Evolutionary conservation across 2,888 invertebrate species (phyloP), one percentile per base, ranked within the genome.

Genomic region (Aplocera efformata): DNA sequence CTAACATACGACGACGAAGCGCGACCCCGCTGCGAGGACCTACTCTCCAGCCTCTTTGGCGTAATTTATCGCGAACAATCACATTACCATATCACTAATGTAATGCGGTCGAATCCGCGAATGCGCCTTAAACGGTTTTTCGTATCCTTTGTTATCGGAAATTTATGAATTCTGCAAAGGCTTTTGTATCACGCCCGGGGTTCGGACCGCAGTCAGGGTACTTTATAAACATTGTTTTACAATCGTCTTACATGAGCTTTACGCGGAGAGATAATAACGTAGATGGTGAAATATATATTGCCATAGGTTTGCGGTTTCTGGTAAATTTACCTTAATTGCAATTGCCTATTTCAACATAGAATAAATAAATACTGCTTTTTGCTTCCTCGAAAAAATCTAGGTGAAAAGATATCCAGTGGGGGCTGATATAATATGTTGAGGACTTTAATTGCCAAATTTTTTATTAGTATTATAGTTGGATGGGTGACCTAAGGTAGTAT

Each of bases 31-130:
- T 79, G 85, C 51, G 82, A 58, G 60, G 58, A 58, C 69, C 72
- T 64, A 60, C 65, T 63, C 65, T 63, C 68, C 54, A 66, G 67
- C 60, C 65, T 67, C 67, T 58, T 67, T 71, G 65, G 69, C 76
- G 78, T 83, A 85, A 86, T 86, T 82, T 82, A 83, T 83, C 75
- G 77, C 72, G 66, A 79, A 85, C 84, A 85, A 83, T 81, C 83
- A 81, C 84, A 86, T 88, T 86, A 88, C 81, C 85, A 86, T 86
- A 86, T 81, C 80, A 81, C 80, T 80, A 82, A 82, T 79, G 79
- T 79, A 79, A 85, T 76, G 78, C 78, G 74, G 72, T 67, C 72
- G 77, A 74, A 81, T 78, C 77, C 73, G 74, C 63, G 71, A 76
- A 72, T 82, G 74, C 65, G 63, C 80, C 83, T 83, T 85, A 85